Percentiles rank a stretch among this genome's conserved stretches.
These are phyloP conservation scores for Taeniopygia guttata DNA, from an alignment of 2,797 vertebrate species.

Conservation along the genomic window DNA sequence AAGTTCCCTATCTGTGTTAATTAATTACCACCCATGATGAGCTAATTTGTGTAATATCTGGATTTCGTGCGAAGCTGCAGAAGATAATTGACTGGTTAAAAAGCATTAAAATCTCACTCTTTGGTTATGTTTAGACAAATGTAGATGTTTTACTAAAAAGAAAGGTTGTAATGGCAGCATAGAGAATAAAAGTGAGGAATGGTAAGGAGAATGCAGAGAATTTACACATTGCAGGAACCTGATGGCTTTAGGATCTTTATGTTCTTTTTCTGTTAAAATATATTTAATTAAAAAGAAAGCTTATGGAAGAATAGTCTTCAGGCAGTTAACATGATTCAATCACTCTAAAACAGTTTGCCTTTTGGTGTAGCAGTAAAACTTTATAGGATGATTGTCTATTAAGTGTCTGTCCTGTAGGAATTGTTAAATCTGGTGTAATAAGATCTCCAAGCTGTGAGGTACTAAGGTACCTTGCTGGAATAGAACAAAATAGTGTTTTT, in stretches of 20 bases:
- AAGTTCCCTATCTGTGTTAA: conserved; percentile 5
- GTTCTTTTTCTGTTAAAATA: conserved; percentile 29
- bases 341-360: not conserved
- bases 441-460: not conserved
- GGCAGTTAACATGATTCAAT: conserved; percentile 14
- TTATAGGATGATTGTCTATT: not conserved
- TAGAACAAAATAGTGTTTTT: not conserved
- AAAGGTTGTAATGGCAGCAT: not conserved
- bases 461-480: not conserved
- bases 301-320: not conserved
- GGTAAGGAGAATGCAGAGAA: conserved; percentile 9
- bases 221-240: conserved; percentile 36
- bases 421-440: conserved; percentile 14
- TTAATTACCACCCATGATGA: conserved; percentile 55
- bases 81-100: conserved; percentile 49
- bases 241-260: conserved; percentile 1
- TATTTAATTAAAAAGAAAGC: conserved; percentile 4
- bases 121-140: not conserved
- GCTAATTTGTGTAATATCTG: not conserved
- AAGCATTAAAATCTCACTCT: conserved; percentile 34
- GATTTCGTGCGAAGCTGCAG: conserved; percentile 31
- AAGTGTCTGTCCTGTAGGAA: not conserved
- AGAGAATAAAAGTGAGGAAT: conserved; percentile 8
- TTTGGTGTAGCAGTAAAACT: conserved; percentile 6
- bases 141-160: conserved; percentile 2